Percentiles rank a stretch among this genome's conserved stretches.
phyloP scores from a whole-genome alignment of 2,113 vertebrate species.

The Python bivittatus region DNA sequence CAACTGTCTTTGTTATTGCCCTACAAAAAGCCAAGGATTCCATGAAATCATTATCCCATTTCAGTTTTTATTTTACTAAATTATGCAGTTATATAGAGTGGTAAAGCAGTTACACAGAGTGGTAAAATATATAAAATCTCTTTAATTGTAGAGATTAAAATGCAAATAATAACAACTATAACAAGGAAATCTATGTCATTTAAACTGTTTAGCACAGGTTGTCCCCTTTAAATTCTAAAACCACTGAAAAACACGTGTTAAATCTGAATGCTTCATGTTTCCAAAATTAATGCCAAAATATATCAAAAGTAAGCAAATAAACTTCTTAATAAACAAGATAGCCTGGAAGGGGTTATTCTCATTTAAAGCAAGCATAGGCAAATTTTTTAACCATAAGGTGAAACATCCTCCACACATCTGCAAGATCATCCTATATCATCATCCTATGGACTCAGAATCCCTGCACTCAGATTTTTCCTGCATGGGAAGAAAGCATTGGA shows the following conservation, averaged over 20 bases:
- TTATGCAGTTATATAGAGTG: not conserved
- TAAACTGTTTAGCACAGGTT: not conserved
- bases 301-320: not conserved
- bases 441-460: no score
- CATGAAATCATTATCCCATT: not conserved
- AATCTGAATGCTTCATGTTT: not conserved
- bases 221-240: not conserved
- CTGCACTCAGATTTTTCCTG: no score
- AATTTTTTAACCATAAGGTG: no score
- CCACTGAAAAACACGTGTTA: not conserved
- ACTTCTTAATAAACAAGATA: not conserved
- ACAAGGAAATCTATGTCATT: not conserved
- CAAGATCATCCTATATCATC: no score
- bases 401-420: no score
- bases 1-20: constrained; percentile 92
- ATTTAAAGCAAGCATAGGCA: not conserved
- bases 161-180: not conserved
- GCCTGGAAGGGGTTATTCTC: not conserved
- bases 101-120: no score
- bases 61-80: not conserved
- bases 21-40: constrained; percentile 68
- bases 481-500: no score
- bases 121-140: no score
- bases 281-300: not conserved
- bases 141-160: not conserved